These are phyloP conservation scores for Pogonomyrmex barbatus DNA, from an alignment of 1,140 invertebrate genomes.

Conservation along the genomic window DNA sequence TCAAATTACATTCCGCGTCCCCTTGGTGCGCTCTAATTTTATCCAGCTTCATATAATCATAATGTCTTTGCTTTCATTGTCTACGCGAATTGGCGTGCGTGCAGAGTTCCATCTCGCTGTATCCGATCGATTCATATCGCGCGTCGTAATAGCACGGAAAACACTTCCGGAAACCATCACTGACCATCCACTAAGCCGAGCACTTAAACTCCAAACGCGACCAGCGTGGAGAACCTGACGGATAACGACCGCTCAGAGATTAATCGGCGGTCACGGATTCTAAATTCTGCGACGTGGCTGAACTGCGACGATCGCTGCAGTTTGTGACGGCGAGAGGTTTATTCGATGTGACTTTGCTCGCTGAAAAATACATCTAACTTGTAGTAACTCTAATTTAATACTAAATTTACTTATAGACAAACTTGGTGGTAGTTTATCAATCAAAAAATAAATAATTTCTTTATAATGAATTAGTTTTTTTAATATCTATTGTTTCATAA, in stretches of 20 bases:
- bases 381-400: not conserved
- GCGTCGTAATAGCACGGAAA: conserved; percentile 73
- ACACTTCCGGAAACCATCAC: conserved; percentile 73
- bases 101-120: conserved; percentile 51
- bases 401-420: not conserved
- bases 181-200: conserved; percentile 67
- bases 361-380: conserved; percentile 21
- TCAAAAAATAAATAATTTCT: not conserved
- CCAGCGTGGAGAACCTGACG: conserved; percentile 78
- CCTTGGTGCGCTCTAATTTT: conserved; percentile 29
- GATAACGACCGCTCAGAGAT: conserved; percentile 81
- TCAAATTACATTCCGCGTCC: conserved; percentile 17
- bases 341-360: conserved; percentile 7
- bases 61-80: conserved; percentile 55
- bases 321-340: conserved; percentile 47
- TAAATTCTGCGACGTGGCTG: conserved; percentile 79
- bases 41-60: conserved; percentile 33
- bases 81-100: conserved; percentile 53
- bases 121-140: conserved; percentile 71
- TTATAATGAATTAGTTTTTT: not conserved
- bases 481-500: not conserved
- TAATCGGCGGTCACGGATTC: conserved; percentile 81
- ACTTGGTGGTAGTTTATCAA: not conserved
- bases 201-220: conserved; percentile 74
- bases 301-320: conserved; percentile 70